phyloP scores from a whole-genome alignment of 2,797 vertebrate genomes.

The Acestrorhynchus altus region DNA sequence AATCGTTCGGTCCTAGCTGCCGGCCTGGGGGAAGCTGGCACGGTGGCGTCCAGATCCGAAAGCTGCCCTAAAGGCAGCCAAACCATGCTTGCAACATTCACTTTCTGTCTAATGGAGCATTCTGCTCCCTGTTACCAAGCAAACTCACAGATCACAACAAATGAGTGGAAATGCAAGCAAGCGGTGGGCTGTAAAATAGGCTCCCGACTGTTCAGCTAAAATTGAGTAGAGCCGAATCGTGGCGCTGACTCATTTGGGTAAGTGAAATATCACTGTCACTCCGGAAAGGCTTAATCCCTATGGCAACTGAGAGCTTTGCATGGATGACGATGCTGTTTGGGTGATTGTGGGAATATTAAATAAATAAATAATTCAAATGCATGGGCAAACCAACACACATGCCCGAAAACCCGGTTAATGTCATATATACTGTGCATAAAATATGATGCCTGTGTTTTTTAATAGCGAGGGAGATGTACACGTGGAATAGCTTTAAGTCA shows the following conservation, averaged over 20 bases:
- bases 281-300: constrained; percentile 13
- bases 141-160: constrained; percentile 49
- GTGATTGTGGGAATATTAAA: neutral
- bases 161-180: constrained; percentile 58
- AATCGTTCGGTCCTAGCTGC: neutral
- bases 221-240: constrained; percentile 18
- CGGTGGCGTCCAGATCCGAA: constrained; percentile 8
- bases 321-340: constrained; percentile 3
- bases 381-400: neutral
- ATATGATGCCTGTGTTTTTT: no score
- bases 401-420: no score
- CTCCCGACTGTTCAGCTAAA: constrained; percentile 17
- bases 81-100: constrained; percentile 31
- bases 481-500: no score
- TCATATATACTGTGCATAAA: no score
- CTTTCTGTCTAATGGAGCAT: constrained; percentile 52
- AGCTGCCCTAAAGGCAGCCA: constrained; percentile 2
- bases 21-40: neutral
- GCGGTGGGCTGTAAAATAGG: constrained; percentile 63
- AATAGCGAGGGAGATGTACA: no score
- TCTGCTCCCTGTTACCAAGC: constrained; percentile 41
- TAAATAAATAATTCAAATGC: neutral
- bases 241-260: constrained; percentile 23
- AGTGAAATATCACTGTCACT: constrained; percentile 10
- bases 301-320: constrained; percentile 5